phyloP scores from a whole-genome alignment of 2,113 vertebrate species.

The Galeopterus variegatus region DNA sequence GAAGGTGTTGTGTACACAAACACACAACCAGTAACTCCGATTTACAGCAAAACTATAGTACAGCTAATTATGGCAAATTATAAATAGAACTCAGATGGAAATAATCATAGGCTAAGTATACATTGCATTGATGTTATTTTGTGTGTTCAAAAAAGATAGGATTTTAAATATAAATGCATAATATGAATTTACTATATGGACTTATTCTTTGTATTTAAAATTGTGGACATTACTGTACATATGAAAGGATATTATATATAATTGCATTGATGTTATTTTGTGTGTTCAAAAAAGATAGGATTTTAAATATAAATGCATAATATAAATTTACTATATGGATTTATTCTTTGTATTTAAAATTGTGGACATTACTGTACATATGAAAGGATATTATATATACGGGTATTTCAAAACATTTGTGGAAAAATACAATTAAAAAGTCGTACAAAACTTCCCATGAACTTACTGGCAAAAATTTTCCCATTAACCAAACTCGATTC shows the following conservation, averaged over 20 bases:
- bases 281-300: background rate
- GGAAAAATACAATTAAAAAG: too few species aligned
- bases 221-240: background rate
- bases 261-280: background rate
- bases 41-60: background rate
- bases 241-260: background rate
- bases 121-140: background rate
- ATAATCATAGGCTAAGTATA: background rate
- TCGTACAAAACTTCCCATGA: too few species aligned
- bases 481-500: background rate
- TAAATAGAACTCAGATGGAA: background rate
- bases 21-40: background rate
- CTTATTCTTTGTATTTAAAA: slow-evolving; percentile 22
- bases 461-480: background rate
- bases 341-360: slow-evolving; percentile 19
- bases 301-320: background rate
- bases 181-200: background rate
- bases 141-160: background rate
- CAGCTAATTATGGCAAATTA: background rate
- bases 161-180: background rate
- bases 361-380: background rate
- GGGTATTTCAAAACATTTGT: too few species aligned
- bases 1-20: background rate
- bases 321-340: background rate
- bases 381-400: background rate